Percentiles rank a stretch among this genome's conserved stretches.
phyloP scores from a whole-genome alignment of 2,113 vertebrate species.

The human region DNA sequence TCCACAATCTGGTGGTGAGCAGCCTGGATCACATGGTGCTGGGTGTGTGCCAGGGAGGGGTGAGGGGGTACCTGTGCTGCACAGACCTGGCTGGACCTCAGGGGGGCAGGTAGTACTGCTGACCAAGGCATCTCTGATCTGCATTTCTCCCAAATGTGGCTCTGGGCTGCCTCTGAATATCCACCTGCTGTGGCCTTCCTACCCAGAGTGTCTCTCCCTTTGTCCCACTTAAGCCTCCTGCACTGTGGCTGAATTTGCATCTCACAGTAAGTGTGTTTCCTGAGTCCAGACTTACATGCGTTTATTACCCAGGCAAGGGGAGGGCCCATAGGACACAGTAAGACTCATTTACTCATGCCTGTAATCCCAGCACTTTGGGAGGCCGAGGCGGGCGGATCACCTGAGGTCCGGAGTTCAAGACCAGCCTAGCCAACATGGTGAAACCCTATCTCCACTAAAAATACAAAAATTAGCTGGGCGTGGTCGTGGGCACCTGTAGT shows the following conservation, averaged over 20 bases:
- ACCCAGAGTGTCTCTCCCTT: not conserved
- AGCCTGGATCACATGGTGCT: conserved; percentile 78
- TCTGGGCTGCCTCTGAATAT: not conserved
- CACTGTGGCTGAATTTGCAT: not conserved
- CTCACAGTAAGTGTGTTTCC: not conserved
- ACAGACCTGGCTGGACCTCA: not conserved
- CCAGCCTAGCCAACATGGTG: no score
- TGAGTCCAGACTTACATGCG: not conserved
- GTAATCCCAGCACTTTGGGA: no score
- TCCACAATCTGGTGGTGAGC: conserved; percentile 84
- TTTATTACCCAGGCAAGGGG: not conserved
- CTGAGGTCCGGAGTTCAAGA: no score
- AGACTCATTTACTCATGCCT: not conserved
- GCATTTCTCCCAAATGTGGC: not conserved
- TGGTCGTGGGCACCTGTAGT: no score
- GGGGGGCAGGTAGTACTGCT: not conserved
- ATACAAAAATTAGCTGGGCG: no score
- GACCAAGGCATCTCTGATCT: not conserved
- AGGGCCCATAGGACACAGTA: not conserved
- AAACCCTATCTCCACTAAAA: no score
- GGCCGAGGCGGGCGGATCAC: no score
- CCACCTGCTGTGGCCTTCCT: not conserved
- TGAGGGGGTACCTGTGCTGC: not conserved
- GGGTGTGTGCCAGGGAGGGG: conserved; percentile 70
- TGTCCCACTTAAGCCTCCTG: not conserved